Conservation (phyloP, 2,113 vertebrate species). For the Laterallus jamaicensis region DNA sequence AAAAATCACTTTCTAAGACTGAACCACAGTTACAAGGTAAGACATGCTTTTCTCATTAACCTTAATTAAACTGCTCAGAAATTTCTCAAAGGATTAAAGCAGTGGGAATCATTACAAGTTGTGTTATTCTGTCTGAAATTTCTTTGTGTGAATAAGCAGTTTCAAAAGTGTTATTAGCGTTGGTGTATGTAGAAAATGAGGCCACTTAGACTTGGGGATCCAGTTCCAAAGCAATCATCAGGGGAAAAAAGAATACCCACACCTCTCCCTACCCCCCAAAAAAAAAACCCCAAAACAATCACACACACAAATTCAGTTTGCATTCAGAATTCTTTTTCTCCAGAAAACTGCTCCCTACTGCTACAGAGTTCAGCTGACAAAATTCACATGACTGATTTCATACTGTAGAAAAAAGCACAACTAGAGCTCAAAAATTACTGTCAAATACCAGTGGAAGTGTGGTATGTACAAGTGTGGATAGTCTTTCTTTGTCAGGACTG, state of each 20-base stretch:
- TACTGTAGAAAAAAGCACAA: background rate
- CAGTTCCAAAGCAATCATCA: background rate
- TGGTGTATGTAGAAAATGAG: background rate
- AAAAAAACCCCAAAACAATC: background rate
- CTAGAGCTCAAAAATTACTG: background rate
- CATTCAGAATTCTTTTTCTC: background rate
- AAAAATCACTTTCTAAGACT: background rate
- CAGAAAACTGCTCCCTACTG: background rate
- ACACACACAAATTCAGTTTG: background rate
- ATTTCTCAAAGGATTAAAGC: background rate
- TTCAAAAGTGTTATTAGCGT: background rate
- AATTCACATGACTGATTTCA: background rate
- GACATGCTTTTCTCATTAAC: background rate
- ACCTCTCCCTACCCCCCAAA: fast-evolving
- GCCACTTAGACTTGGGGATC: background rate
- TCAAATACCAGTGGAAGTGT: background rate
- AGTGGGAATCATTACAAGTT: background rate
- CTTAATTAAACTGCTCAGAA: background rate
- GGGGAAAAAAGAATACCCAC: background rate
- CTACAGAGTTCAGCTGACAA: background rate
- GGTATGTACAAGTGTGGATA: too few species aligned
- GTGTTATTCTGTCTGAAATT: background rate
- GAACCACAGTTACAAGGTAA: background rate
- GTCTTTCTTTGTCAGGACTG: background rate
- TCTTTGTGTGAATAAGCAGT: background rate